These are phyloP conservation scores for Drosophila mauritiana DNA, from an alignment of 1,140 invertebrate genomes.

Conservation along the genomic window DNA sequence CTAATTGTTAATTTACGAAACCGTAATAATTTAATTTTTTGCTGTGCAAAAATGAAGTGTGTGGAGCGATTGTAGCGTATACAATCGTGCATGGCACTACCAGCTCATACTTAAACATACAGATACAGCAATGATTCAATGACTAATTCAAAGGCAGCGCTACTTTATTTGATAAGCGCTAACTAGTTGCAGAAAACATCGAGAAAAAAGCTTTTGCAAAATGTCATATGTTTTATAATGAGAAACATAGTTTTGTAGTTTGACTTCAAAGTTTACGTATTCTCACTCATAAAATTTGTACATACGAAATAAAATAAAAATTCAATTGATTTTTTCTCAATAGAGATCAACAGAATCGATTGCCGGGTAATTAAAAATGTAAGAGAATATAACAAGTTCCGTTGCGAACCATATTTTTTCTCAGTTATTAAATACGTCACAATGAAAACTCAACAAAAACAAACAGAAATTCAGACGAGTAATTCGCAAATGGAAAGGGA, in stretches of 20 bases:
- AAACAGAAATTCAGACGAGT: not conserved
- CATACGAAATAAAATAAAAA: not conserved
- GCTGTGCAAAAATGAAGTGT: slow-evolving; percentile 2
- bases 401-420: not conserved
- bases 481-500: slow-evolving; percentile 15
- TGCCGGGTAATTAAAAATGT: not conserved
- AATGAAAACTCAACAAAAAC: slow-evolving; percentile 12
- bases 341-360: not conserved
- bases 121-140: slow-evolving; percentile 20
- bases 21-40: not conserved
- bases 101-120: slow-evolving; percentile 9
- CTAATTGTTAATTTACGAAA: not conserved
- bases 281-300: not conserved
- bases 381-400: not conserved
- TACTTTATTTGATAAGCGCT: slow-evolving; percentile 22
- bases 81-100: slow-evolving; percentile 45
- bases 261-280: not conserved
- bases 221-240: slow-evolving; percentile 1
- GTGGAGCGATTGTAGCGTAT: slow-evolving; percentile 8
- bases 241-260: not conserved
- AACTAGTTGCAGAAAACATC: slow-evolving; percentile 7
- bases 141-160: slow-evolving; percentile 34
- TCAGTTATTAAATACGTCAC: not conserved
- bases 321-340: not conserved
- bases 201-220: slow-evolving; percentile 5